Percentiles rank a stretch among this genome's conserved stretches.
Conservation (phyloP, 2,113 vertebrate genomes). For the Alethe diademata region DNA sequence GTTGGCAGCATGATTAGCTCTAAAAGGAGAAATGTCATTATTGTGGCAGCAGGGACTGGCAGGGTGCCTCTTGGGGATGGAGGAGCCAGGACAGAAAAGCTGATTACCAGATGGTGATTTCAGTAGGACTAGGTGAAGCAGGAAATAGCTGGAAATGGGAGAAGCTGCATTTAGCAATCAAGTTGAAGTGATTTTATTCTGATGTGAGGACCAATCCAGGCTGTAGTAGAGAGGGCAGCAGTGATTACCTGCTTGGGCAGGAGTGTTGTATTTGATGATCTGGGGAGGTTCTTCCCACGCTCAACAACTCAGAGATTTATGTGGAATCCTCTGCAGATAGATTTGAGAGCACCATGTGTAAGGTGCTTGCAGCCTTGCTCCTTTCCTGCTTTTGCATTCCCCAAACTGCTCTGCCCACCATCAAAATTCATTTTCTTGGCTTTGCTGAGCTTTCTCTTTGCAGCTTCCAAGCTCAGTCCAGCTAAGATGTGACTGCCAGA, state of each 20-base stretch:
- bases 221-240: neutral
- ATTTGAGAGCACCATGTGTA: neutral
- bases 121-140: neutral
- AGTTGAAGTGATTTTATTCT: neutral
- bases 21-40: neutral
- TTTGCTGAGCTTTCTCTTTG: neutral
- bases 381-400: neutral
- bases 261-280: neutral
- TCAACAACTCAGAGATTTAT: neutral
- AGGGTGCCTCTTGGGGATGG: neutral
- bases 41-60: neutral
- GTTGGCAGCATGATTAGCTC: neutral
- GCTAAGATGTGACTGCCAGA: neutral
- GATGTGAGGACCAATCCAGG: neutral
- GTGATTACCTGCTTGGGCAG: neutral
- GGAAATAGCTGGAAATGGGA: neutral
- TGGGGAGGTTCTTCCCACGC: neutral
- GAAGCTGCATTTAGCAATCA: neutral
- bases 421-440: neutral
- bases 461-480: neutral
- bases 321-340: neutral
- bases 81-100: neutral
- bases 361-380: neutral
- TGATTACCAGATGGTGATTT: neutral
- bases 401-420: neutral